These are phyloP conservation scores for Teleogryllus occipitalis DNA, from an alignment of 1,140 invertebrate species.

Conservation along the genomic window DNA sequence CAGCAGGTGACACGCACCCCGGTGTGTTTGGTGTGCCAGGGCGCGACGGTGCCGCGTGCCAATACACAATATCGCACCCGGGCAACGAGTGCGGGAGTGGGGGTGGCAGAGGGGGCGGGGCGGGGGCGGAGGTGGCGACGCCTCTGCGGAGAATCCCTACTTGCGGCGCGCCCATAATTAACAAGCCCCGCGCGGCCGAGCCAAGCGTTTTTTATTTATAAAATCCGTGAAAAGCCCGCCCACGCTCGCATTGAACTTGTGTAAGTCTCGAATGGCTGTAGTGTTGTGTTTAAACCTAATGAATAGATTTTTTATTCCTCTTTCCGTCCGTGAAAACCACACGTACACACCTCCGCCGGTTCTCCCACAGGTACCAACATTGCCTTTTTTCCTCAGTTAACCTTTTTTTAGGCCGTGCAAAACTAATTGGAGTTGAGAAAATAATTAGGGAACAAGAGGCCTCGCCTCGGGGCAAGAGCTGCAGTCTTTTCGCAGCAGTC, in stretches of 20 bases:
- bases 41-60: no score
- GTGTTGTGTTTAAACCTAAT: constrained; percentile 1
- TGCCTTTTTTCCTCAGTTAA: constrained; percentile 4
- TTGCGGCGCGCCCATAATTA: neutral
- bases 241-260: neutral
- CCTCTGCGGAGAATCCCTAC: neutral
- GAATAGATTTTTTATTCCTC: constrained; percentile 5
- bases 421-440: constrained; percentile 5
- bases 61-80: no score
- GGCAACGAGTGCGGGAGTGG: no score
- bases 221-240: neutral
- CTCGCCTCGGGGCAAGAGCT: neutral
- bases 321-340: neutral
- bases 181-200: neutral
- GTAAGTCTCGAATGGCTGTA: constrained; percentile 3
- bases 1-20: no score
- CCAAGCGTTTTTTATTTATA: neutral
- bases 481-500: neutral
- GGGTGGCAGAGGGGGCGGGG: no score
- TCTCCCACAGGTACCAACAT: neutral
- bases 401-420: neutral
- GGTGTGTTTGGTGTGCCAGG: no score
- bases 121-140: no score
- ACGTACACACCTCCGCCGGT: neutral
- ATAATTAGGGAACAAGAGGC: neutral